Evolutionary conservation across 2,113 vertebrate genomes (phyloP).

Genomic region (Pseudonaja textilis): DNA sequence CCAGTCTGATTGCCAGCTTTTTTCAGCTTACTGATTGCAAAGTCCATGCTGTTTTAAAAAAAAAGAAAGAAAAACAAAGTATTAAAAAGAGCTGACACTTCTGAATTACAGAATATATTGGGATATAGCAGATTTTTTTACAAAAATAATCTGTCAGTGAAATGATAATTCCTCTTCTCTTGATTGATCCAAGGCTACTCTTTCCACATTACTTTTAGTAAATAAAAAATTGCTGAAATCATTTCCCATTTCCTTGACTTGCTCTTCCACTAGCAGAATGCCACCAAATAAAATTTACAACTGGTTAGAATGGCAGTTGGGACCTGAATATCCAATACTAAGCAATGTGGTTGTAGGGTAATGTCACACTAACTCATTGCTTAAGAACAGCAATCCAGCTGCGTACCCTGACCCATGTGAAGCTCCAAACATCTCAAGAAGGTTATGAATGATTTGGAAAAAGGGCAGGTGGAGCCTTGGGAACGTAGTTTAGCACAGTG

Average conservation of each 20-base stretch:
- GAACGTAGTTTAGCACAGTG: not conserved
- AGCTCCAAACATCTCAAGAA: not conserved
- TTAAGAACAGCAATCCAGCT: not conserved
- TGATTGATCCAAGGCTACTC: not conserved
- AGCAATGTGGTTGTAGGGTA: not conserved
- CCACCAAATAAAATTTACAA: not conserved
- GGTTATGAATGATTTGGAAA: not conserved
- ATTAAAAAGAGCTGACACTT: not conserved
- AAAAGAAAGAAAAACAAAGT: conserved; percentile 27
- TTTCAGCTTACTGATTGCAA: conserved; percentile 85
- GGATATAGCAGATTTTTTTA: not conserved
- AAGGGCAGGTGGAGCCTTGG: not conserved
- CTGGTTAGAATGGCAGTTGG: not conserved
- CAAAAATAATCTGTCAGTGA: not conserved
- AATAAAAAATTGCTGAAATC: not conserved
- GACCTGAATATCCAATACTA: not conserved
- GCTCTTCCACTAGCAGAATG: not conserved
- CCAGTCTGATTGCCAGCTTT: conserved; percentile 87
- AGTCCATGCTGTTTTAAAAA: conserved; percentile 85
- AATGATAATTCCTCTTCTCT: not conserved
- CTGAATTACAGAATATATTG: not conserved
- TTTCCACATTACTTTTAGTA: not conserved
- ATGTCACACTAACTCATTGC: not conserved
- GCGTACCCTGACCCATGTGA: not conserved
- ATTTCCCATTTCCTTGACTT: not conserved